These are phyloP conservation scores for Creontiades dilutus DNA, from an alignment of 2,888 invertebrate genomes.

Conservation along the genomic window DNA sequence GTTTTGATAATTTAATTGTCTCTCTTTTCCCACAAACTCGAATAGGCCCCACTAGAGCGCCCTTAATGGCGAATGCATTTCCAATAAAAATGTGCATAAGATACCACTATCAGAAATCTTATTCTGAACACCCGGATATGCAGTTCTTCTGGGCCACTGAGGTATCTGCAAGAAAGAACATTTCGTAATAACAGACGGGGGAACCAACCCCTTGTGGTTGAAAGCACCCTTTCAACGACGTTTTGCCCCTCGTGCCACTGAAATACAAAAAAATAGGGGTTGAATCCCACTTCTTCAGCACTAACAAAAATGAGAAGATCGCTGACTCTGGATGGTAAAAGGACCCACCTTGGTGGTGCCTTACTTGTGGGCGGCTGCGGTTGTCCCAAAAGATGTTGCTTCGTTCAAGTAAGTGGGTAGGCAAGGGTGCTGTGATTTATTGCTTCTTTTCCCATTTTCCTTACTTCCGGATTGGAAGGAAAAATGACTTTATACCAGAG, in stretches of 20 bases:
- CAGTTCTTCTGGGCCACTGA: too few species aligned
- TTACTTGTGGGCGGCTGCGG: neutral
- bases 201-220: too few species aligned
- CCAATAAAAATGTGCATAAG: too few species aligned
- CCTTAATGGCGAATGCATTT: too few species aligned
- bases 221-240: neutral
- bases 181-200: too few species aligned
- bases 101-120: too few species aligned
- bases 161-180: too few species aligned
- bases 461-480: neutral
- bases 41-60: too few species aligned
- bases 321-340: neutral
- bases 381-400: neutral
- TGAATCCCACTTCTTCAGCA: neutral
- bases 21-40: too few species aligned
- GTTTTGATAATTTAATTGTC: too few species aligned
- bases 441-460: neutral
- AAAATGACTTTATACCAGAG: neutral
- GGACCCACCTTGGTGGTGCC: neutral
- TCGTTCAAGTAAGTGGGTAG: neutral
- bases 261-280: neutral
- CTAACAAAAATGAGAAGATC: neutral
- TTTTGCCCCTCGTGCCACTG: neutral
- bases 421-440: constrained; percentile 39
- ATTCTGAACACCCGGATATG: too few species aligned